Conservation (phyloP, 2,113 vertebrate species). For the Mystacornis crossleyi region DNA sequence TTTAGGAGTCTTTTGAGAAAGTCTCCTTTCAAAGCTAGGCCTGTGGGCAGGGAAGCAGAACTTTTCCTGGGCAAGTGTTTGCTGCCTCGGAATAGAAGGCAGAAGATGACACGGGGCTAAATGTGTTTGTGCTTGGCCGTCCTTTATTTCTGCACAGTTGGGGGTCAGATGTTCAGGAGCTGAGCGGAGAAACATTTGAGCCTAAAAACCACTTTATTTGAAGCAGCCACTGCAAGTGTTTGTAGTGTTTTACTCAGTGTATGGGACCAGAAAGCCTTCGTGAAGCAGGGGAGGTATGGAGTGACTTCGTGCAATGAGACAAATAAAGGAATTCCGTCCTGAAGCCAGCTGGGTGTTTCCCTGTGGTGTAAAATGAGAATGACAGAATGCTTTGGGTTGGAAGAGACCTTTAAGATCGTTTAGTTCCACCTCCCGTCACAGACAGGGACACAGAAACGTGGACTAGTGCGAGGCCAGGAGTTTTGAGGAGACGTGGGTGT, state of each 20-base stretch:
- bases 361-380: neutral
- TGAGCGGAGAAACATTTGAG: neutral
- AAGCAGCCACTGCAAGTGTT: neutral
- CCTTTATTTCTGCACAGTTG: neutral
- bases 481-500: neutral
- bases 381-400: neutral
- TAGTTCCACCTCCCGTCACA: neutral
- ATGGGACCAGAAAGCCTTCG: neutral
- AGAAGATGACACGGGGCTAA: fast-evolving
- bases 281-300: fast-evolving
- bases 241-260: neutral
- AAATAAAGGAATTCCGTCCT: fast-evolving
- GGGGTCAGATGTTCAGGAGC: neutral
- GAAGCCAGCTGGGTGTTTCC: neutral
- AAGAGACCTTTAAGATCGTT: too few species aligned
- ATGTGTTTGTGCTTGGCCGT: neutral
- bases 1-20: neutral
- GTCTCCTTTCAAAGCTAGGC: neutral
- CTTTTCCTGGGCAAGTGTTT: neutral
- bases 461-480: too few species aligned
- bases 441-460: neutral
- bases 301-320: neutral
- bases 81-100: neutral
- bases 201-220: neutral
- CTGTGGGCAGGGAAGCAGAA: neutral